These are phyloP conservation scores for Digitonthophagus gazella DNA, from an alignment of 2,888 invertebrate genomes.

Conservation along the genomic window DNA sequence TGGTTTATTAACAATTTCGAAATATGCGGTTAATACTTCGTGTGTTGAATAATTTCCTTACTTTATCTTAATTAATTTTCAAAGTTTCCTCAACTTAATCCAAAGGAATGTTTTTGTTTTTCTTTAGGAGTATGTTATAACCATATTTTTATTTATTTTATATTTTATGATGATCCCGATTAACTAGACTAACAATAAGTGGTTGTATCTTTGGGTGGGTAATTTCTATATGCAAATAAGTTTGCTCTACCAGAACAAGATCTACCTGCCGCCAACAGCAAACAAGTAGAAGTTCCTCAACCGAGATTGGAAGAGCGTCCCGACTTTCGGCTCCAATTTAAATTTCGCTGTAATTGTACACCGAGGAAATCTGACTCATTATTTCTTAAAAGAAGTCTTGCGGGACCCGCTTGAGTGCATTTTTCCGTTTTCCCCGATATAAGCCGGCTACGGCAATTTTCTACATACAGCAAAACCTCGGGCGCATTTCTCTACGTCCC, in stretches of 20 bases:
- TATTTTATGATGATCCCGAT: not conserved
- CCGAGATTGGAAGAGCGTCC: not conserved
- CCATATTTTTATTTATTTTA: not conserved
- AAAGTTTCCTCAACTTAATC: not conserved
- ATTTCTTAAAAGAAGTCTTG: constrained; percentile 8
- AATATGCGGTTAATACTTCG: not conserved
- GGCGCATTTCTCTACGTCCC: not conserved
- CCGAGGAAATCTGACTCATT: constrained; percentile 7
- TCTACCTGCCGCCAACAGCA: not conserved
- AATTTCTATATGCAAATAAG: not conserved
- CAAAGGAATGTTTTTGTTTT: not conserved
- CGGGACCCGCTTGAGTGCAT: constrained; percentile 5
- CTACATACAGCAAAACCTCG: not conserved
- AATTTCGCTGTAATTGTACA: constrained; percentile 11
- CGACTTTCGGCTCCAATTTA: not conserved
- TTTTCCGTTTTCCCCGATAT: constrained; percentile 3
- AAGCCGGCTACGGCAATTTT: constrained; percentile 10
- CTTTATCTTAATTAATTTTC: too few species aligned
- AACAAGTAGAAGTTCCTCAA: not conserved
- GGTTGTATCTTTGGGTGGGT: not conserved
- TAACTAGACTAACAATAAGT: not conserved
- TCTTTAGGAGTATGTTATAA: too few species aligned
- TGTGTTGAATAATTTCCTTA: too few species aligned
- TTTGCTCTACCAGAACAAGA: not conserved
- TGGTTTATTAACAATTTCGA: not conserved